A percentile compares a stretch with the other conserved stretches of the same genome.
Conservation (phyloP, 2,888 invertebrate genomes). For the Trichacis sp. region DNA sequence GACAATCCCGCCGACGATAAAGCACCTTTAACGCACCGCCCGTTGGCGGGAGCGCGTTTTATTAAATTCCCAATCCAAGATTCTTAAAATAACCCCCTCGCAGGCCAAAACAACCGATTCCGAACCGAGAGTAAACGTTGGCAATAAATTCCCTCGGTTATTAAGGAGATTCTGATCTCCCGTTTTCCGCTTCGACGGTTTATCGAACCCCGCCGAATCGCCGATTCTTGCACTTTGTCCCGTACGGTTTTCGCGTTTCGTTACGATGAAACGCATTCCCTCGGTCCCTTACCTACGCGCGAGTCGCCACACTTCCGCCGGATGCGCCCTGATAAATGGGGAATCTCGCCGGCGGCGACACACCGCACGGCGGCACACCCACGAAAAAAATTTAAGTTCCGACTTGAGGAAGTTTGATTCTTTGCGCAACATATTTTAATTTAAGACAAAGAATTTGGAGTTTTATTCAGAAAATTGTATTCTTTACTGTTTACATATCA, state of each 20-base stretch:
- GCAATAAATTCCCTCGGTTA: conserved; percentile 62
- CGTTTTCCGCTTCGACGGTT: conserved; percentile 34
- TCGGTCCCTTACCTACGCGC: conserved; percentile 63
- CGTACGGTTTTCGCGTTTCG: conserved; percentile 11
- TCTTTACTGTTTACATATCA: too few relatives aligned
- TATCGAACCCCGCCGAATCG: conserved; percentile 24
- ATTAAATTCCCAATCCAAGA: conserved; percentile 60
- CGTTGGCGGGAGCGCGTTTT: conserved; percentile 45
- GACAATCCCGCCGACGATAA: conserved; percentile 3
- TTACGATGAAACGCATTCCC: conserved; percentile 19
- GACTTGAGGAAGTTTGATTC: too few relatives aligned
- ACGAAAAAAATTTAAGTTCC: conserved; percentile 12
- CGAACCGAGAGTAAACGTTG: conserved; percentile 44
- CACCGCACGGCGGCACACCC: conserved; percentile 46
- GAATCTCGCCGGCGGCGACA: conserved; percentile 57
- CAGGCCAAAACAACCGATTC: conserved; percentile 33
- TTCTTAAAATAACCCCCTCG: conserved; percentile 56
- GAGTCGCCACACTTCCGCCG: conserved; percentile 67
- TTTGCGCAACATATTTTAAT: too few relatives aligned
- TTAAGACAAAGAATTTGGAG: too few relatives aligned
- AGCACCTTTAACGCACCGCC: not conserved
- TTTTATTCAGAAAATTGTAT: too few relatives aligned
- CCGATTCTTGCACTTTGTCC: conserved; percentile 17
- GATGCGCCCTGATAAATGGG: conserved; percentile 68
- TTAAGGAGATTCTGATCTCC: conserved; percentile 52